Percentiles rank a stretch among this genome's conserved stretches.
Conservation (phyloP, 1,140 invertebrate genomes). For the Cydia fagiglandana region DNA sequence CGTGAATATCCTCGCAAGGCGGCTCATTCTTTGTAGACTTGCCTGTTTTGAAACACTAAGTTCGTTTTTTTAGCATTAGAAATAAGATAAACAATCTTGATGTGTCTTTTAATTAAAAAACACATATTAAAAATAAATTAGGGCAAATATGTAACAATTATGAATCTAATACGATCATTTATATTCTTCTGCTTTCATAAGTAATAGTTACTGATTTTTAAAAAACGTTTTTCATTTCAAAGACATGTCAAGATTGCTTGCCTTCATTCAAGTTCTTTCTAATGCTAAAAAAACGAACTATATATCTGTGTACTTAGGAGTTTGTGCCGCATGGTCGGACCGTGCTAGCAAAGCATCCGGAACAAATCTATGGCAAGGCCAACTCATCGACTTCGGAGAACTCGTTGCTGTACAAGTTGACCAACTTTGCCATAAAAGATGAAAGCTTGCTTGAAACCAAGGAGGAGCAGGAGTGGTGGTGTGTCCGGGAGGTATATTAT, state of each 20-base stretch:
- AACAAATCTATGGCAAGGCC: constrained; percentile 75
- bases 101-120: too few relatives aligned
- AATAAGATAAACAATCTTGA: too few relatives aligned
- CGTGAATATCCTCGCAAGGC: neutral
- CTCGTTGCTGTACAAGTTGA: constrained; percentile 84
- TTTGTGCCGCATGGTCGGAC: constrained; percentile 93
- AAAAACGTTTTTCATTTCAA: too few relatives aligned
- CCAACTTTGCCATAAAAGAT: constrained; percentile 86
- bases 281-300: too few relatives aligned
- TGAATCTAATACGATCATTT: too few relatives aligned
- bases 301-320: constrained; percentile 81
- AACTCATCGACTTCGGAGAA: constrained; percentile 75
- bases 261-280: too few relatives aligned
- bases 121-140: too few relatives aligned
- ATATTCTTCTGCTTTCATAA: too few relatives aligned
- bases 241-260: too few relatives aligned
- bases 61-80: too few relatives aligned
- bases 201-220: too few relatives aligned
- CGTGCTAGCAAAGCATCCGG: constrained; percentile 88
- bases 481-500: constrained; percentile 80
- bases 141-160: too few relatives aligned
- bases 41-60: neutral
- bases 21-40: neutral
- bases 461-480: constrained; percentile 85
- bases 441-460: constrained; percentile 70